phyloP scores from a whole-genome alignment of 1,140 invertebrate genomes.

The Caenorhabditis tropicalis region DNA sequence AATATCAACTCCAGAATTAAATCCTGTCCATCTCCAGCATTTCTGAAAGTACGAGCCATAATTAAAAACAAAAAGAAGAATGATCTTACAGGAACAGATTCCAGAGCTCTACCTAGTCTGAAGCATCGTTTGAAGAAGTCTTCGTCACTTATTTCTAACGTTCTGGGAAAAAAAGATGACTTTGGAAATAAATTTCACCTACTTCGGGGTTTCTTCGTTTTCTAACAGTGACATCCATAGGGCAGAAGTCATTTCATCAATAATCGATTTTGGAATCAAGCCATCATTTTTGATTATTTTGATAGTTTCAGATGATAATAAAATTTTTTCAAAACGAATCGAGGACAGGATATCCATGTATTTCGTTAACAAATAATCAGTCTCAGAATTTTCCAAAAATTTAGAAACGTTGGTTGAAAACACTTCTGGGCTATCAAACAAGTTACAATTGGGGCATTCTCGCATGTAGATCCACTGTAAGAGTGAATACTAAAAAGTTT shows the following conservation, averaged over 20 bases:
- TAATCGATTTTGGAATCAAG: neutral
- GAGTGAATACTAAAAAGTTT: neutral
- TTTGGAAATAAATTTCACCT: neutral
- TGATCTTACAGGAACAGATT: neutral
- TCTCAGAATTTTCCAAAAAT: neutral
- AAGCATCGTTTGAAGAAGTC: conserved; percentile 5
- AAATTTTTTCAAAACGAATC: neutral
- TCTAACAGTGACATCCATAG: neutral
- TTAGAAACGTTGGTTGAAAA: neutral
- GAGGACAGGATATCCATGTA: neutral
- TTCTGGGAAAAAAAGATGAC: neutral
- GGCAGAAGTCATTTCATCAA: neutral
- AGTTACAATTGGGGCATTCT: neutral
- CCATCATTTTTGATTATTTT: neutral
- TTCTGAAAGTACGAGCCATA: neutral
- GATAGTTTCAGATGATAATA: neutral
- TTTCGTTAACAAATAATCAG: neutral
- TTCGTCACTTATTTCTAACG: neutral
- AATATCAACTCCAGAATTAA: neutral
- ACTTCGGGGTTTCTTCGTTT: conserved; percentile 4
- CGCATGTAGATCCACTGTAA: conserved; percentile 30
- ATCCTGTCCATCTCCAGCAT: conserved; percentile 12
- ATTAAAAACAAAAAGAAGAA: neutral
- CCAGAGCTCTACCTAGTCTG: neutral
- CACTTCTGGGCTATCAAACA: neutral